A percentile compares a stretch with the other conserved stretches of the same genome.
These are phyloP conservation scores for Atrina japonica DNA, from an alignment of 2,888 invertebrate genomes.

Conservation along the genomic window DNA sequence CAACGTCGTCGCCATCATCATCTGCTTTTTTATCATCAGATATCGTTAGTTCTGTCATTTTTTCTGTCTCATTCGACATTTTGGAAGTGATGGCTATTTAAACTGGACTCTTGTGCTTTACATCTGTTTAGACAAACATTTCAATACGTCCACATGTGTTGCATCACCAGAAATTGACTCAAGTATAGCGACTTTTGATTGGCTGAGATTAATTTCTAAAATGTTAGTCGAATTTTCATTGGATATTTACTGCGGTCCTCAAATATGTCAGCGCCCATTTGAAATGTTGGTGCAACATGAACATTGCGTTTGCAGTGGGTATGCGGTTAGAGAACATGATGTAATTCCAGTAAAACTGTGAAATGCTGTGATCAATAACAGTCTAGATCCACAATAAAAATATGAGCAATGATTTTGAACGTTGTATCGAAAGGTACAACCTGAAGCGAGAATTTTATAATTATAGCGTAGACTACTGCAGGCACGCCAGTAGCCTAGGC, in stretches of 20 bases:
- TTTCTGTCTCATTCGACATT: conserved; percentile 41
- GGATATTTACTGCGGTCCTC: background rate
- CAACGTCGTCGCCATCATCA: conserved; percentile 87
- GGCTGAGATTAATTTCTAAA: background rate
- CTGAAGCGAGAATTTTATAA: no score
- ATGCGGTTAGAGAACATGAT: background rate
- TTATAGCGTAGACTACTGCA: no score
- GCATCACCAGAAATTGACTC: conserved; percentile 19
- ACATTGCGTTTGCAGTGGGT: no score
- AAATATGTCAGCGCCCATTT: conserved; percentile 31
- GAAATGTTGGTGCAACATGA: background rate
- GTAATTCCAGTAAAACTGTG: background rate
- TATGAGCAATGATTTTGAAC: no score
- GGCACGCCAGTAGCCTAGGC: no score
- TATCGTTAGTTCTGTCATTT: conserved; percentile 35
- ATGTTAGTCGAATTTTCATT: background rate
- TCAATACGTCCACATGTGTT: conserved; percentile 11
- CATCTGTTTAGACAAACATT: no score
- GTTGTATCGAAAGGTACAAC: no score
- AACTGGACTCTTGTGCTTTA: no score
- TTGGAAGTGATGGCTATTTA: no score
- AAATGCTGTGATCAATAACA: no score
- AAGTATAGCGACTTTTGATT: background rate
- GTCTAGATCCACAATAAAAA: no score
- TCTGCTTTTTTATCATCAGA: conserved; percentile 29